Percentiles rank a stretch among this genome's conserved stretches.
These are phyloP conservation scores for Notocelia uddmanniana DNA, from an alignment of 2,888 invertebrate species.

Conservation along the genomic window DNA sequence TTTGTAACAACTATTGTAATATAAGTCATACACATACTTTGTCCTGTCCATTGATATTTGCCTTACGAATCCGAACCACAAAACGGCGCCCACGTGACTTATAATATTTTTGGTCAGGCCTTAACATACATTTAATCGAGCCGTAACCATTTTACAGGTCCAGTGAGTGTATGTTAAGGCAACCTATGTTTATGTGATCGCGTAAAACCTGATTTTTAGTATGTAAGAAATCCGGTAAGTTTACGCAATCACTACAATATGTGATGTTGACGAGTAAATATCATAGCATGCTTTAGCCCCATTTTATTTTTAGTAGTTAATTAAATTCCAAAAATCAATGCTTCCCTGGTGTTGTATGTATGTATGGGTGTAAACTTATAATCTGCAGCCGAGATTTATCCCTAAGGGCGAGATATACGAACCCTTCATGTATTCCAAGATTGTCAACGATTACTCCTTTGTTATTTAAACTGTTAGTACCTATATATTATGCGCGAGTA, in stretches of 20 bases:
- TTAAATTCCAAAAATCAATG: not conserved
- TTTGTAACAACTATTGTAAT: too few species aligned
- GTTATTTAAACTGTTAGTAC: not conserved
- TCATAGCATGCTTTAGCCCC: conserved; percentile 26
- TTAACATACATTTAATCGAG: too few species aligned
- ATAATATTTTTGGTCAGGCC: too few species aligned
- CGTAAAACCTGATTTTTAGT: not conserved
- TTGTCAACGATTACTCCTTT: too few species aligned
- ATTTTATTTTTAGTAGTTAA: not conserved
- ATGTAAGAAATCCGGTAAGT: not conserved
- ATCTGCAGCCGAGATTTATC: too few species aligned
- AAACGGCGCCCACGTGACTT: too few species aligned
- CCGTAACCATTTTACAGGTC: not conserved
- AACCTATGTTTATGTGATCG: not conserved
- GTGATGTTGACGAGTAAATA: conserved; percentile 6
- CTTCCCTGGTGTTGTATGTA: not conserved
- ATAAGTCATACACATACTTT: too few species aligned
- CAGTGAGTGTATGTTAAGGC: not conserved
- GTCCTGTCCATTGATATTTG: too few species aligned
- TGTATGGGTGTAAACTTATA: too few species aligned
- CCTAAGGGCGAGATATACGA: too few species aligned
- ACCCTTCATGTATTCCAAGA: not conserved
- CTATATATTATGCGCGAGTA: too few species aligned
- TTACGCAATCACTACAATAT: not conserved
- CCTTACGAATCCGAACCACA: too few species aligned